A percentile compares a stretch with the other conserved stretches of the same genome.
These are phyloP conservation scores for Tragelaphus scriptus DNA, from an alignment of 2,113 vertebrate genomes.

Conservation along the genomic window DNA sequence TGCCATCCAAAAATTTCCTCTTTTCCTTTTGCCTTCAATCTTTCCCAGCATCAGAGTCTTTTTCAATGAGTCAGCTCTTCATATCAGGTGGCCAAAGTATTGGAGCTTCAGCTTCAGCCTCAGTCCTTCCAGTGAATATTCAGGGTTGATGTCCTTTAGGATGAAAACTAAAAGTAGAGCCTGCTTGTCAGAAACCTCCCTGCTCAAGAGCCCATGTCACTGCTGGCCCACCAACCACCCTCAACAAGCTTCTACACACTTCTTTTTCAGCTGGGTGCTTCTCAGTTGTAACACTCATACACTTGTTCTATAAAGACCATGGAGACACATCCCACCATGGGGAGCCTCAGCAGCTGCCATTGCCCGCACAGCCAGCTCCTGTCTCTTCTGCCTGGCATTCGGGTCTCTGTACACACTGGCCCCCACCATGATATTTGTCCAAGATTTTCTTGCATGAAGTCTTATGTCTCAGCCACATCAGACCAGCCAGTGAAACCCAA, in stretches of 20 bases:
- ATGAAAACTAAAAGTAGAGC: not conserved
- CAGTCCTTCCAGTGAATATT: not conserved
- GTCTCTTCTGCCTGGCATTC: fast-evolving
- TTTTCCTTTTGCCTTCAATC: not conserved
- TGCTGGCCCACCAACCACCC: fast-evolving
- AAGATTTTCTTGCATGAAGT: not conserved
- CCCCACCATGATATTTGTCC: not conserved
- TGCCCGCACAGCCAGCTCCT: not conserved
- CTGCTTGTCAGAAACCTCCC: not conserved
- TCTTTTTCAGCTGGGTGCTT: not conserved
- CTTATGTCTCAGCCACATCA: not conserved
- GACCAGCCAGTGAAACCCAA: not conserved
- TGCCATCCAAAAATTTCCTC: not conserved
- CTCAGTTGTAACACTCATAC: not conserved
- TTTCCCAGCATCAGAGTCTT: not conserved
- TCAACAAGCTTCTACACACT: not conserved
- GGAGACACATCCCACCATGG: not conserved
- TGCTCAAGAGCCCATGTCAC: not conserved
- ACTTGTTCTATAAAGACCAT: not conserved
- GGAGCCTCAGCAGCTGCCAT: not conserved
- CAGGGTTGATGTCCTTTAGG: not conserved
- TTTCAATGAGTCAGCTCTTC: not conserved
- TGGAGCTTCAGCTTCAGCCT: not conserved
- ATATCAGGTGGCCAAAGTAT: not conserved
- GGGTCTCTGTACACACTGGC: not conserved